phyloP scores from a whole-genome alignment of 2,113 vertebrate genomes.

The Boulengeromyrus knoepffleri region DNA sequence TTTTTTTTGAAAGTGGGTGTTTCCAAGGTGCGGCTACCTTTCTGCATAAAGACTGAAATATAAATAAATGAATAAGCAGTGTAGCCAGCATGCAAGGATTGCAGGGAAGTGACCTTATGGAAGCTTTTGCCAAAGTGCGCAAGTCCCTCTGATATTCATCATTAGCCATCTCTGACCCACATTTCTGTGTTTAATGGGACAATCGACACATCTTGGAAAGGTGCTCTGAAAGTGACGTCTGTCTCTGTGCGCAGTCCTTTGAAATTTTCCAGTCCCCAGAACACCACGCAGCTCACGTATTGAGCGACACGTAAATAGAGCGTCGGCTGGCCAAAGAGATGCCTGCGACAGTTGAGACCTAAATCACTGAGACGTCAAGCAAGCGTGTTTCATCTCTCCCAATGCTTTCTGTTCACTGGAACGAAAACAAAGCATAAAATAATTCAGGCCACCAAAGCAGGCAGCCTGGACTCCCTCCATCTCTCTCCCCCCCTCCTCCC shows the following conservation, averaged over 20 bases:
- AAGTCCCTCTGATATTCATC: background rate
- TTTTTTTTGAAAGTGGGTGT: background rate
- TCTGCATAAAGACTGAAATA: background rate
- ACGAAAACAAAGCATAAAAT: conserved; percentile 16
- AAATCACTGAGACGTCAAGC: background rate
- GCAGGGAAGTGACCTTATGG: background rate
- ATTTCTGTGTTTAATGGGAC: background rate
- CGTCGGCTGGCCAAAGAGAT: background rate
- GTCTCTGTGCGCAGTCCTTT: background rate
- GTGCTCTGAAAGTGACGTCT: background rate
- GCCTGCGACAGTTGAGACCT: background rate
- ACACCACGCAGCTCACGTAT: background rate
- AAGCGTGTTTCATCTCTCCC: background rate
- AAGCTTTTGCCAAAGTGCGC: background rate
- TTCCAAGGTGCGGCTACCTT: background rate
- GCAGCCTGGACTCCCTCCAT: background rate
- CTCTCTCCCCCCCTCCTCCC: background rate
- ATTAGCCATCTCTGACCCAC: background rate
- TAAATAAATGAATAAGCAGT: background rate
- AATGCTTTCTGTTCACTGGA: background rate
- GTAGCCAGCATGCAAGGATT: background rate
- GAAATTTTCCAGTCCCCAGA: background rate
- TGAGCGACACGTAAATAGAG: background rate
- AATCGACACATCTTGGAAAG: background rate
- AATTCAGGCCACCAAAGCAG: conserved; percentile 11